These are phyloP conservation scores for Drosophila obscura DNA, from an alignment of 1,140 invertebrate species.

Conservation along the genomic window DNA sequence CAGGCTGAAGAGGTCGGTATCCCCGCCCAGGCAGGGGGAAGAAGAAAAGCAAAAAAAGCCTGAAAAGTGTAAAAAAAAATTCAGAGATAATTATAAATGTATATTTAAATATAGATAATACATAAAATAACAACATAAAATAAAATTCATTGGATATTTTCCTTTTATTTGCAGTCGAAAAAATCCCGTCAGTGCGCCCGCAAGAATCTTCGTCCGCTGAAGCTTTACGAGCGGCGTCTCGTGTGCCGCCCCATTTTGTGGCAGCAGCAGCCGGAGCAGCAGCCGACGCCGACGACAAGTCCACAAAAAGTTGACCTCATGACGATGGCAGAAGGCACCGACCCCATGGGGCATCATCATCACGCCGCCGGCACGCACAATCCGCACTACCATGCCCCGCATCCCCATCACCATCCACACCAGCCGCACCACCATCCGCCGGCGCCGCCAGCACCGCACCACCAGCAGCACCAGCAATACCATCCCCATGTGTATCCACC, in stretches of 20 bases:
- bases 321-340: constrained; percentile 84
- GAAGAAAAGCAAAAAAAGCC: no score
- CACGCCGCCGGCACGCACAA: constrained; percentile 75
- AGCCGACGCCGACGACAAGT: constrained; percentile 35
- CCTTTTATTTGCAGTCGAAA: constrained; percentile 21
- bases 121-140: not conserved
- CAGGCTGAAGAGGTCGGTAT: no score
- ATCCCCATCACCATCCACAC: constrained; percentile 60
- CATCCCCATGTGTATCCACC: constrained; percentile 57
- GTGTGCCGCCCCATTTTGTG: not conserved
- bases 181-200: constrained; percentile 33
- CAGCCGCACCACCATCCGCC: constrained; percentile 63
- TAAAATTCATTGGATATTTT: no score
- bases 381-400: constrained; percentile 56
- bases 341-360: constrained; percentile 84
- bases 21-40: no score
- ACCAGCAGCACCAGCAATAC: constrained; percentile 61
- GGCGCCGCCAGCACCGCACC: constrained; percentile 42
- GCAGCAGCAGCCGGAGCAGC: constrained; percentile 17
- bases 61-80: no score
- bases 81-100: not conserved
- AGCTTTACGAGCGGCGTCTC: constrained; percentile 14
- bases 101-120: not conserved
- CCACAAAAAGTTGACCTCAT: constrained; percentile 82
- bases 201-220: constrained; percentile 54